Base-by-base conservation (phyloP, 2,797 vertebrate species). In the Nothura maculosa region DNA sequence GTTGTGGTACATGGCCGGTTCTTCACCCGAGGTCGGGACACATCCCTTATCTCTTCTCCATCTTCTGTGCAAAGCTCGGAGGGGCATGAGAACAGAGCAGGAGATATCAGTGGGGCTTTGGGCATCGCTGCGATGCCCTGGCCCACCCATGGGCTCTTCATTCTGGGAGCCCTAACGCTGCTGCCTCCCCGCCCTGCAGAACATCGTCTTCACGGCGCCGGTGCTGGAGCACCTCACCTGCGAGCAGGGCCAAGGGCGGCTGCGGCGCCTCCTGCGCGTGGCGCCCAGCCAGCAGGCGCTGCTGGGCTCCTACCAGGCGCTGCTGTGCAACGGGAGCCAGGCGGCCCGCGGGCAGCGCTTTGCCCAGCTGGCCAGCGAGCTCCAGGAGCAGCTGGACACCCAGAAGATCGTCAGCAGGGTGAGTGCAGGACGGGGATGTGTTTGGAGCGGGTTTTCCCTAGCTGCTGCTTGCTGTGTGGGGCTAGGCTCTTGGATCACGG, bases 211-310 rank as follows among this genome's bases (percentile, higher is more conserved):
- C 94, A 98, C 98, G 0, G 98, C 98, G 5, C 82, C 97, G 2
- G 96, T 98, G 81, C 95, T 99, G 93, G 99, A 99, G 95, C 89
- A 79, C 40, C 97, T 99, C 86, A 99, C 99, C 0, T 99, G 99
- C 15, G 94, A 97, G 4, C 62, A 94, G 73, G 76, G 93, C 47
- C 85, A 87, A 1, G 94, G 98, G 36, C 96, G 97, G 54, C 97
- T 99, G 76, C 97, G 66, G 28, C 98, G 70, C 55, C 98, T 99
- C 93, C 97, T 99, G 19, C 68, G 40, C 0, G 96, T 98, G 54
- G 97, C 98, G 0, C 98, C 98, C 9, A 92, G 95, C 40, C 98
- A 98, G 94, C 97, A 94, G 74, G 85, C 96, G 0, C 75, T 96
- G 27, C 97, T 99, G 89, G 96, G 94, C 81, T 92, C 96, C 1